Evolutionary conservation across 2,888 invertebrate species (phyloP), one percentile per base, ranked within the genome.

Genomic region (Xestia sexstrigata): DNA sequence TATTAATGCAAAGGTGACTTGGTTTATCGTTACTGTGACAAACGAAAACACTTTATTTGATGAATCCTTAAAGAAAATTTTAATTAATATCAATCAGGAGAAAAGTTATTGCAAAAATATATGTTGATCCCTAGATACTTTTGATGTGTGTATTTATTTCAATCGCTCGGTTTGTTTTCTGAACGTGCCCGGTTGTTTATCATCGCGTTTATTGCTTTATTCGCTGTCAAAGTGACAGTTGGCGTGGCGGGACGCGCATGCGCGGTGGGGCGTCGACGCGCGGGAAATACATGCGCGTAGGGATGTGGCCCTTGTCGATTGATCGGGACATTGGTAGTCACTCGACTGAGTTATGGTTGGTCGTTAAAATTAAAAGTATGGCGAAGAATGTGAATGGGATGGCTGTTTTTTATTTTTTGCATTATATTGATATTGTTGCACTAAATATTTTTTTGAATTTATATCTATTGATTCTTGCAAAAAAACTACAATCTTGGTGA

Each of bases 151-250:
- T n/a, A 90, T 93, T 92, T 91, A 93, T 93, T 93, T 93, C 92
- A 91, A 93, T 93, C 85, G 89, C 84, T 81, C 79, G 86, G 90
- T 93, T 91, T 90, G 92, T 92, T 91, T 91, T 90, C 79, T 67
- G 88, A 87, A 80, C 74, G 80, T 70, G 80, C 84, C 75, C 63
- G 89, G 89, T 85, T 88, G 90, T 92, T 91, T 92, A 90, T 91
- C 91, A 90, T 87, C 75, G 84, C 89, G 89, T 87, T 86, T 86
- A 87, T 88, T 87, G 82, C 84, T 86, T 88, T 86, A 82, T 87
- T 81, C 85, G 79, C 89, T 88, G 88, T 88, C 89, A 87, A 82
- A 85, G 79, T 87, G 85, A 88, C 84, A 88, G 87, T 90, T 90
- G 87, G 90, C 89, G 87, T 88, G 86, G 82, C 79, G 84, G 83